Evolutionary conservation across 2,113 vertebrate genomes (phyloP).

Genomic region (Elachura formosa): DNA sequence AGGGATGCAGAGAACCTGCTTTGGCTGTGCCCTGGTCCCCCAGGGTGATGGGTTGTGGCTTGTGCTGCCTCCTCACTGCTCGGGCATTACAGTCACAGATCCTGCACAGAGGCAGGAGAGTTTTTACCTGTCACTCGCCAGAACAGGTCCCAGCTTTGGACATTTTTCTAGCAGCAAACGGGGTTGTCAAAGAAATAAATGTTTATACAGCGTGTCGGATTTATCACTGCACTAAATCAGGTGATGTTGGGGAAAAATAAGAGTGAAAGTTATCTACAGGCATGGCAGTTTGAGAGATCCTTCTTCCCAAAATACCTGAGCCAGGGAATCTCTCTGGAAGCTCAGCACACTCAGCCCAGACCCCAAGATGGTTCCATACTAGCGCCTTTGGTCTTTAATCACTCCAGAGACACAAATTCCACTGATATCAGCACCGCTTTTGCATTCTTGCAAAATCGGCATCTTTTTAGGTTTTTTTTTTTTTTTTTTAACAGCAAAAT

Average conservation of each 20-base stretch:
- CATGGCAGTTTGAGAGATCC: neutral
- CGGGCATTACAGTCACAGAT: fast-evolving
- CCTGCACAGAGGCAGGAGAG: neutral
- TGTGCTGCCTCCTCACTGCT: neutral
- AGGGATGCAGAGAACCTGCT: neutral
- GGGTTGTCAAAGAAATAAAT: neutral
- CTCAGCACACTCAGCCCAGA: neutral
- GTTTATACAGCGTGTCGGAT: neutral
- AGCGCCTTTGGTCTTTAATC: neutral
- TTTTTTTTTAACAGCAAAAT: neutral
- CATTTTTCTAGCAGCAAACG: neutral
- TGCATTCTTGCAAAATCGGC: neutral
- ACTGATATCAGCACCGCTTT: neutral
- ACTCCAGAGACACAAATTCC: neutral
- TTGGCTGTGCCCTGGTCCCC: neutral
- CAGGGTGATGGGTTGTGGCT: neutral
- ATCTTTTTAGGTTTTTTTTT: neutral
- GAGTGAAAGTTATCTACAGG: neutral
- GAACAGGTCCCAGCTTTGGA: neutral
- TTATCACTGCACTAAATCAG: neutral
- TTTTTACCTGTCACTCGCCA: neutral
- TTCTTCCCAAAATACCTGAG: neutral
- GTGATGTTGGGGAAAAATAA: neutral
- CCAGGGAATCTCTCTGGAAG: neutral
- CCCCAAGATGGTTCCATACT: neutral